These are phyloP conservation scores for Coracias cyanogaster DNA, from an alignment of 2,797 vertebrate genomes.

Conservation along the genomic window DNA sequence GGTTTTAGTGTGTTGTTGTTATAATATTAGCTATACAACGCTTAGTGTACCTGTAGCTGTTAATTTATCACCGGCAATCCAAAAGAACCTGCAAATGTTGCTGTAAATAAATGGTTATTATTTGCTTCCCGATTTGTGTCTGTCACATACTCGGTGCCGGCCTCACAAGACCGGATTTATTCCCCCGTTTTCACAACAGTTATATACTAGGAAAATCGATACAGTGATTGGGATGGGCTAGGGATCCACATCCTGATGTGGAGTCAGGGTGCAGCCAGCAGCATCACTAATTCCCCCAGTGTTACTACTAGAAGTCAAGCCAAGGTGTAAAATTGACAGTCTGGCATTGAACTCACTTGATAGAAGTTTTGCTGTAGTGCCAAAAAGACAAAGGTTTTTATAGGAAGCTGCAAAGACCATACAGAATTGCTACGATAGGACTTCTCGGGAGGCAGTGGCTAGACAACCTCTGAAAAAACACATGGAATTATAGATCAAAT, in stretches of 20 bases:
- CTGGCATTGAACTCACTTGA: background rate
- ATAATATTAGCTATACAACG: too few relatives aligned
- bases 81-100: too few relatives aligned
- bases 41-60: too few relatives aligned
- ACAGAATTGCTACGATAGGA: background rate
- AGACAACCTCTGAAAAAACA: background rate
- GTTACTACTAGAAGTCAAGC: background rate
- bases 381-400: background rate
- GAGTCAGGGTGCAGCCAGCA: background rate
- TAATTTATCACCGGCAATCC: too few relatives aligned
- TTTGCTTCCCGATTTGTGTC: too few relatives aligned
- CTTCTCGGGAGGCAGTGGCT: background rate
- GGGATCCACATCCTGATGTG: background rate
- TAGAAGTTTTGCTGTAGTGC: background rate
- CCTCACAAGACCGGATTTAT: too few relatives aligned
- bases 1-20: too few relatives aligned
- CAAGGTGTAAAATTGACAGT: background rate
- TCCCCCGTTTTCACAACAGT: too few relatives aligned
- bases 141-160: too few relatives aligned
- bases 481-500: background rate
- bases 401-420: background rate
- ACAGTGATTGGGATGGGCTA: background rate
- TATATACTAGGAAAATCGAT: background rate
- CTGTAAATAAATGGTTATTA: too few relatives aligned
- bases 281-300: background rate